Conservation (phyloP, 1,140 invertebrate genomes). For the Ostrea edulis region DNA sequence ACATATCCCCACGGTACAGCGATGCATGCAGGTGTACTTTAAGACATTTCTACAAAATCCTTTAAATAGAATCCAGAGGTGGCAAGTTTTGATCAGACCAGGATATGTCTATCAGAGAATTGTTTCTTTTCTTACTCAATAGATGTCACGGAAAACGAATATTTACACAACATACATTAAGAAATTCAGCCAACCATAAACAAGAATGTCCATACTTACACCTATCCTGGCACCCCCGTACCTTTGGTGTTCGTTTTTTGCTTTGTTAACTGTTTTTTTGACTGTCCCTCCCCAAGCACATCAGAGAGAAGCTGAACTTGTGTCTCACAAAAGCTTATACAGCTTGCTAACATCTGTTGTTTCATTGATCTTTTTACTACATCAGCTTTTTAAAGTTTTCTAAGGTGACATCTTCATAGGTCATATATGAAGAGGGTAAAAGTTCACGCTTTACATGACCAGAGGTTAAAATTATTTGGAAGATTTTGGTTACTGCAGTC, state of each 20-base stretch:
- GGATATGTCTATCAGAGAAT: constrained; percentile 6
- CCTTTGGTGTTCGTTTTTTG: neutral
- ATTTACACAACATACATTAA: neutral
- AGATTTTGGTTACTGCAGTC: no score
- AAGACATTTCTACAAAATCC: constrained; percentile 6
- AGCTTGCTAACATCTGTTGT: neutral
- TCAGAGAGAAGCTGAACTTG: constrained; percentile 13
- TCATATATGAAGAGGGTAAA: neutral
- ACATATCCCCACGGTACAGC: constrained; percentile 16
- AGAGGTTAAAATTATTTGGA: no score
- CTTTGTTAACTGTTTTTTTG: neutral
- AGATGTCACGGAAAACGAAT: constrained; percentile 22
- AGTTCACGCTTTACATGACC: neutral
- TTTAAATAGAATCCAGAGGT: neutral
- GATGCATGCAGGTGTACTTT: neutral
- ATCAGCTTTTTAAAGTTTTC: constrained; percentile 19
- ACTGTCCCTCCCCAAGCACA: neutral
- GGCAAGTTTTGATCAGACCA: neutral
- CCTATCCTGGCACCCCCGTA: neutral
- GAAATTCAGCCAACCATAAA: neutral
- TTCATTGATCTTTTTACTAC: neutral
- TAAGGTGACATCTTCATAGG: constrained; percentile 28
- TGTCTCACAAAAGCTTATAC: neutral
- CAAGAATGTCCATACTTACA: neutral
- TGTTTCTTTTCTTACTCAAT: constrained; percentile 25